phyloP scores from a whole-genome alignment of 2,113 vertebrate species.

The Hydropotes inermis region DNA sequence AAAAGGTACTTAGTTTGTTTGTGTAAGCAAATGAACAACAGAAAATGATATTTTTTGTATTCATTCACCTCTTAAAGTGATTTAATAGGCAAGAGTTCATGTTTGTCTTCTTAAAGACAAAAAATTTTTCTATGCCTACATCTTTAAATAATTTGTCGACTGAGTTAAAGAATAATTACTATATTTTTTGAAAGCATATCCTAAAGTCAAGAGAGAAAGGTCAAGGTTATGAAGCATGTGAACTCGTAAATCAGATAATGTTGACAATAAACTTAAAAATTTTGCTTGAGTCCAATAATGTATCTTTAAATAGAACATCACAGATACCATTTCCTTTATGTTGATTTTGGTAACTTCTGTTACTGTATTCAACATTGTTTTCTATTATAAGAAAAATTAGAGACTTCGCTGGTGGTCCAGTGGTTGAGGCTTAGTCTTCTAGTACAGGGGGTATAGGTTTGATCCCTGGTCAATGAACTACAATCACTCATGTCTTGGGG shows the following conservation, averaged over 20 bases:
- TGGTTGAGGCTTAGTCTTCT: background rate
- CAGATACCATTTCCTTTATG: background rate
- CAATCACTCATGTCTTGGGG: background rate
- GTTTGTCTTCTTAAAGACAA: slow-evolving; percentile 1
- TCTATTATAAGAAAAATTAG: background rate
- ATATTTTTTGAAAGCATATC: background rate
- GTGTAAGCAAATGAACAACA: background rate
- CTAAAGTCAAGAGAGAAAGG: background rate
- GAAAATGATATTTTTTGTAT: background rate
- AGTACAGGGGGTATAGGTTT: background rate
- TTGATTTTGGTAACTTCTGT: background rate
- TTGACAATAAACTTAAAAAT: background rate
- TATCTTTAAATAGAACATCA: background rate
- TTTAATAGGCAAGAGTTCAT: background rate
- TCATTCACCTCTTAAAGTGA: background rate
- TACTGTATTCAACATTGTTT: background rate
- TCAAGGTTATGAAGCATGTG: background rate
- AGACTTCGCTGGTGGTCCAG: background rate
- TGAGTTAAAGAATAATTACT: background rate
- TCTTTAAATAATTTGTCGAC: background rate
- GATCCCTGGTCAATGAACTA: background rate
- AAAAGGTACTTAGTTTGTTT: slow-evolving; percentile 85
- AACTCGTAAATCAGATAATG: background rate
- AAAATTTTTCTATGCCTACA: background rate
- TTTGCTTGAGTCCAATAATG: background rate